A percentile compares a stretch with the other conserved stretches of the same genome.
Conservation (phyloP, 2,797 vertebrate species). For the Emydoidea blandingii region DNA sequence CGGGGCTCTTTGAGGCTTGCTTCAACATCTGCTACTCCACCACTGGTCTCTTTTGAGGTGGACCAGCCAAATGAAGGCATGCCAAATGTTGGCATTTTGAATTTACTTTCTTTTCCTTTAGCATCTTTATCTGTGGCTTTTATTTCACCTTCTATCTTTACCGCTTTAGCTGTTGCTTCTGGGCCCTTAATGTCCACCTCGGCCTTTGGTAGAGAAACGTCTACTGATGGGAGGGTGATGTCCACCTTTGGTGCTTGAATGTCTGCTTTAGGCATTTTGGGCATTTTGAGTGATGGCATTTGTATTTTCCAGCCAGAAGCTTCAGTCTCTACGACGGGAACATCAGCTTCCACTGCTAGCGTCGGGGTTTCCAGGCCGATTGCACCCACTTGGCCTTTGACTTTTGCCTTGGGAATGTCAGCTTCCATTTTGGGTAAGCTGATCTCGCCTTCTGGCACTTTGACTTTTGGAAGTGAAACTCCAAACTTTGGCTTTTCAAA, state of each 20-base stretch:
- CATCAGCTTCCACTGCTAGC: no score
- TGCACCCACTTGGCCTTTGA: no score
- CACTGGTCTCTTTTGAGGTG: neutral
- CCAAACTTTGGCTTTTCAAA: no score
- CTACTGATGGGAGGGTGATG: fast-evolving
- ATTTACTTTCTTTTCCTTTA: slow-evolving; percentile 72
- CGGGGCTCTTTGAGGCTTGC: fast-evolving
- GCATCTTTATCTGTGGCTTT: neutral
- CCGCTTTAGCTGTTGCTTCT: fast-evolving
- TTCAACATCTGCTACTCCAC: fast-evolving
- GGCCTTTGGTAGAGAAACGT: fast-evolving
- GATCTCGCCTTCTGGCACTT: no score
- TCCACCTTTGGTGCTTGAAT: fast-evolving
- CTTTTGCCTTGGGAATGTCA: no score
- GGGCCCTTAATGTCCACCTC: fast-evolving
- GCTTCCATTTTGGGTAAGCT: no score
- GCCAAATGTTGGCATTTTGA: slow-evolving; percentile 75
- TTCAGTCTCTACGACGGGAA: no score
- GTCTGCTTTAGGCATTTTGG: neutral
- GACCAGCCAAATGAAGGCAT: slow-evolving; percentile 52
- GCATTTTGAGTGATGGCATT: neutral
- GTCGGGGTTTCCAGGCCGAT: no score
- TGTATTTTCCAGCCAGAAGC: no score
- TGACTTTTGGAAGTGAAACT: no score
- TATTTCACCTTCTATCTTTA: neutral